A percentile compares a stretch with the other conserved stretches of the same genome.
phyloP scores from a whole-genome alignment of 2,113 vertebrate species.

The Copsychus sechellarum region DNA sequence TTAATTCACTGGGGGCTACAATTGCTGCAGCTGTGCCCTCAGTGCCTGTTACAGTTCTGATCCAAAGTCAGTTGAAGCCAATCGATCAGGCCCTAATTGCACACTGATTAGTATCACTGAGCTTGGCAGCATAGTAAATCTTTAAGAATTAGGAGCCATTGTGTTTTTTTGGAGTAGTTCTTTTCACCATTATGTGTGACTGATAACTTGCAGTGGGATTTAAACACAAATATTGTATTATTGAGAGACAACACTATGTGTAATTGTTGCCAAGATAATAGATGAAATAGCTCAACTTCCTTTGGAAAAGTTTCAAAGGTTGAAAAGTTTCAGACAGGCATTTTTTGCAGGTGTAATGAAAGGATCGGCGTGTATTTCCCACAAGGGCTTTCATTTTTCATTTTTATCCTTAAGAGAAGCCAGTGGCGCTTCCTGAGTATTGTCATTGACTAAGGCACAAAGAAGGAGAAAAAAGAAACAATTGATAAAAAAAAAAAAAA shows the following conservation, averaged over 20 bases:
- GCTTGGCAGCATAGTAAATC: conserved; percentile 58
- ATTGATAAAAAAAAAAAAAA: conserved; percentile 43
- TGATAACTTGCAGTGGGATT: conserved; percentile 40
- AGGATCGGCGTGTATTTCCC: conserved; percentile 67
- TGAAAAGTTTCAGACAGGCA: conserved; percentile 65
- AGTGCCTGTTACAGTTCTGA: conserved; percentile 35
- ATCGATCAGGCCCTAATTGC: conserved; percentile 59
- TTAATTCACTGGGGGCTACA: conserved; percentile 17
- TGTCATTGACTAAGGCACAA: conserved; percentile 68
- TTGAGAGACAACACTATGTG: neutral
- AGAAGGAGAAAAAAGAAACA: conserved; percentile 64
- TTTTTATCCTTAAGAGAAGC: conserved; percentile 70
- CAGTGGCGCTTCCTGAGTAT: conserved; percentile 60
- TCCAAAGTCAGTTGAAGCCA: conserved; percentile 61
- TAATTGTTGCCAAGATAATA: conserved; percentile 62
- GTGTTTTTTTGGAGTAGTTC: conserved; percentile 43
- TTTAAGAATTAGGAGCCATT: conserved; percentile 37
- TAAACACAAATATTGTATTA: conserved; percentile 39
- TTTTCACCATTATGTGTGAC: conserved; percentile 16
- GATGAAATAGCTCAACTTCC: conserved; percentile 61
- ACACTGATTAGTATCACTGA: conserved; percentile 51
- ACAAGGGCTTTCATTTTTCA: conserved; percentile 67
- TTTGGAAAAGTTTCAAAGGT: conserved; percentile 69
- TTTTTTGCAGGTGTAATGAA: conserved; percentile 69
- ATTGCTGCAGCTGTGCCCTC: neutral